Evolutionary conservation across 2,888 invertebrate species (phyloP), one percentile per base, ranked within the genome.

Genomic region (Mythimna albipuncta): DNA sequence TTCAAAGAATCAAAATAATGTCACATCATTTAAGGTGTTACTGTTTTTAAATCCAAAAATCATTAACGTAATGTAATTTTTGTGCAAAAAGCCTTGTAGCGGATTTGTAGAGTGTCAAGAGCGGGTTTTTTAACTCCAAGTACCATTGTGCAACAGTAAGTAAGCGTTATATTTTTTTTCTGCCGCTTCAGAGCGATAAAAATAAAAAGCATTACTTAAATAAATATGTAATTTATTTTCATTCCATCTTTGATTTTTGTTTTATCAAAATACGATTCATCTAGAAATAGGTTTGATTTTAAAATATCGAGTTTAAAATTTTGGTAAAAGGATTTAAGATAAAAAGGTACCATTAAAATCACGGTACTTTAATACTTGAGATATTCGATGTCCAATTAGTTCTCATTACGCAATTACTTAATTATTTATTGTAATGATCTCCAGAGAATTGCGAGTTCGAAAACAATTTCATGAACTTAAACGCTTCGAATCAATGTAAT

Each of bases 361-460:
- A 61, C 61, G 6, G 41, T 35, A 63, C 19, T 32, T 57, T n/a
- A 41, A 38, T 16, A 44, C 41, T 55, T 11, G 2, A 55, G 61
- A 47, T 54, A 76, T 62, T 66, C 47, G 65, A 73, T 69, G 55
- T 13, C 13, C 75, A 69, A 77, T 72, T 74, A 72, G n/a, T 32
- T 72, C 68, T 64, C 72, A 82, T 78, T 82, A 78, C 59, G 69
- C 75, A 81, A 79, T 79, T 82, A 80, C 55, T 62, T 65, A 72
- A 73, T 77, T 77, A 71, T 66, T 74, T 64, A 69, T 73, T 44
- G 64, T 65, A 32, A 52, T 59, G 38, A 35, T 50, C n/a, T 19
- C 38, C 41, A 44, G 72, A 58, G 44, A 64, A 74, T 62, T 16
- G 26, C 11, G 41, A 47, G 52, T 50, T 41, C 65, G 47, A 66